These are phyloP conservation scores for Peromyscus californicus DNA, from an alignment of 2,113 vertebrate genomes.

Conservation along the genomic window DNA sequence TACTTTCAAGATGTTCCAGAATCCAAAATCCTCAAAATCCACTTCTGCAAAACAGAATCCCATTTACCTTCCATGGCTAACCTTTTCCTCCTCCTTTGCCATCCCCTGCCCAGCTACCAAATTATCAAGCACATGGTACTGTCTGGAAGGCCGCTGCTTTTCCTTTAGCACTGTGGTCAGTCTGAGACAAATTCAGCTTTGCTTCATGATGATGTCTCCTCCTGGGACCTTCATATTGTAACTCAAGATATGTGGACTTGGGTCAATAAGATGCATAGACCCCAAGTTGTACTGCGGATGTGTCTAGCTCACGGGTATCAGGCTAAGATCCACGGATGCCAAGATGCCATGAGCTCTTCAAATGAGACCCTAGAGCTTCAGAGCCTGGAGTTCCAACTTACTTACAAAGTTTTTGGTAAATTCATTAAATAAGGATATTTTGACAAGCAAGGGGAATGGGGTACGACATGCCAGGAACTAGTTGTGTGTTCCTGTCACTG, in stretches of 20 bases:
- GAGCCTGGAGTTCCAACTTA: neutral
- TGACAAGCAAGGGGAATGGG: neutral
- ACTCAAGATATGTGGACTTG: neutral
- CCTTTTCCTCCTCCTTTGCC: neutral
- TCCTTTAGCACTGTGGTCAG: neutral
- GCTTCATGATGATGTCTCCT: neutral
- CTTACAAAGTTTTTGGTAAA: constrained; percentile 29
- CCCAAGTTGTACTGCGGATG: neutral
- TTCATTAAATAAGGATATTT: constrained; percentile 14
- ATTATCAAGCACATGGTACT: neutral
- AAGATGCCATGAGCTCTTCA: neutral
- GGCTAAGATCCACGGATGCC: neutral
- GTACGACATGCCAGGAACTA: constrained; percentile 9
- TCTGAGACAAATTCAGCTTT: neutral
- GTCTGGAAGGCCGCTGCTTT: neutral
- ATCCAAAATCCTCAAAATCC: neutral
- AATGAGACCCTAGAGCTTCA: neutral
- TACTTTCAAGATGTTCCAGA: neutral
- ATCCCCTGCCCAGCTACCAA: neutral
- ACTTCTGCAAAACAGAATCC: neutral
- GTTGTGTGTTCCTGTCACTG: neutral
- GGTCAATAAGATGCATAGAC: neutral
- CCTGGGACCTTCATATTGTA: neutral
- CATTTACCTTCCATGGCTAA: neutral
- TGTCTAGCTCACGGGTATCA: neutral